phyloP scores from a whole-genome alignment of 2,797 vertebrate species.

The Macrochelys suwanniensis region DNA sequence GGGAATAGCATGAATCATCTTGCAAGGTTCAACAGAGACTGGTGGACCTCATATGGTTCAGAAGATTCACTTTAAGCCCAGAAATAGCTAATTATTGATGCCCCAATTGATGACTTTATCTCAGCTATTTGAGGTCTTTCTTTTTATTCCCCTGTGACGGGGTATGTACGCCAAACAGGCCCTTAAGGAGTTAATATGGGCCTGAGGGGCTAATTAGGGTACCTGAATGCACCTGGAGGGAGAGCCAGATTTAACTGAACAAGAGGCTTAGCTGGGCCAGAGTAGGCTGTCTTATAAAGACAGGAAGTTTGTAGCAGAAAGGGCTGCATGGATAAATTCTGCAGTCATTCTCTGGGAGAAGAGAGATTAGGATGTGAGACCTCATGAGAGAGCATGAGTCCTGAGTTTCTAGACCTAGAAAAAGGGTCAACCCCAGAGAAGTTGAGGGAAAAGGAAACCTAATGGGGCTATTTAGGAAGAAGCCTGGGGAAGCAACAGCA shows the following conservation, averaged over 20 bases:
- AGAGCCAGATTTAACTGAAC: not conserved
- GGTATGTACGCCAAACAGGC: not conserved
- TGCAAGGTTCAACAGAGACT: rapidly evolving
- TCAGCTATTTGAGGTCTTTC: not conserved
- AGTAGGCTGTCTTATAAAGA: not conserved
- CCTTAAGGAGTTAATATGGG: not conserved
- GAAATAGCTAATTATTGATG: not conserved
- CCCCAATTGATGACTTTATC: not conserved
- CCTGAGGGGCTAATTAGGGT: not conserved
- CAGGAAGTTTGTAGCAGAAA: not conserved
- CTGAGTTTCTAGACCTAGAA: not conserved
- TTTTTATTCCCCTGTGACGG: not conserved
- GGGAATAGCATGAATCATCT: not conserved
- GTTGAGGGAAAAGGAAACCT: not conserved
- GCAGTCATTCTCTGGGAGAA: not conserved
- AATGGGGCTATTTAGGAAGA: not conserved
- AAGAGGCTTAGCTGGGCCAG: not conserved
- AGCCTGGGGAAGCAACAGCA: not conserved
- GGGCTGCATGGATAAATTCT: not conserved
- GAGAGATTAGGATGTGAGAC: not conserved
- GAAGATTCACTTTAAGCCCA: not conserved
- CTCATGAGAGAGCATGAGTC: not conserved
- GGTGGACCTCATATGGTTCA: not conserved
- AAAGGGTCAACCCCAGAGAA: not conserved
- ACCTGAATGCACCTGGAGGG: not conserved